Base-by-base conservation (phyloP, 2,113 vertebrate genomes). In the Daphoenositta chrysoptera region DNA sequence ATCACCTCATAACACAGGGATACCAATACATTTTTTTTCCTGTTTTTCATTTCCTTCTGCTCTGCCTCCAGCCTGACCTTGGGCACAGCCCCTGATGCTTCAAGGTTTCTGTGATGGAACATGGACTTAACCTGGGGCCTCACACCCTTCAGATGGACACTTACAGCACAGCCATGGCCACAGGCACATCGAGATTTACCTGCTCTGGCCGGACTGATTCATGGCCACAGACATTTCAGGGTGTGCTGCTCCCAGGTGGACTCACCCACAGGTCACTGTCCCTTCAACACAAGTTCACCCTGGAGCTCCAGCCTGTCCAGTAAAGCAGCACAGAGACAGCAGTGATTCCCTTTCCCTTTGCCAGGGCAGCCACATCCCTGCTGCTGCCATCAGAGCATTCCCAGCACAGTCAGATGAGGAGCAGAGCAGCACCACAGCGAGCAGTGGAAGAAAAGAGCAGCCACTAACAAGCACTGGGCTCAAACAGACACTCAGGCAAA, bases 171-270 rank as follows among this genome's bases (percentile, higher is more conserved):
- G 57, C 22, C 44, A 72, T 3, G 12, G n/a, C n/a, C 69, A 53
- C 9, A 27, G 20, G 15, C 54, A 75, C 0, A 0, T 35, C 0
- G 3, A 45, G 39, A 19, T 48, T 4, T 28, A 48, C 18, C 39
- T 61, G 14, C 30, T 48, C 47, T 69, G 47, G 11, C 15, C 61
- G 47, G 39, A 10, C 61, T 61, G 42, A 40, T 27, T 54, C 18
- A 54, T 14, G 35, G 48, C 26, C 40, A 19, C 6, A 15, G 47
- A 37, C 10, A 16, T 63, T 76, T 22, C 63, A 42, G 47, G 10
- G 26, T 35, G 26, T 7, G 45, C 71, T 70, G 10, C 22, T 77
- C 71, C 31, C 13, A 3, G 2, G 5, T 35, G n/a, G n/a, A 23
- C 10, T 23, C 70, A 47, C 10, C 61, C 30, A 35, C 45, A 44